Evolutionary conservation across 2,888 invertebrate genomes (phyloP), one percentile per base, ranked within the genome.

Genomic region (Argyresthia albistria): DNA sequence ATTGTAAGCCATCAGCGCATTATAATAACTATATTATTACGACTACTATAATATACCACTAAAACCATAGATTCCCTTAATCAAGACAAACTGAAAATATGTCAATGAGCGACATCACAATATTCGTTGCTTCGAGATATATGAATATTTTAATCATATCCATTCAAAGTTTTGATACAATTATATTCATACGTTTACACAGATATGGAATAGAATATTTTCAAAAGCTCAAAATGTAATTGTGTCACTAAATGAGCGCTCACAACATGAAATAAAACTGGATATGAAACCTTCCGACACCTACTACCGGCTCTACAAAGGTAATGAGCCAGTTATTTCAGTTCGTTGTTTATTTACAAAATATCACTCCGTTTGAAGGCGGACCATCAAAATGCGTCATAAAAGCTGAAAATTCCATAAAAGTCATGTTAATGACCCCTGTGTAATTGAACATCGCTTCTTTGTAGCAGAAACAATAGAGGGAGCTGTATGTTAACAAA

Each of bases 341-440:
- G 87, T 80, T 73, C 73, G 65, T 70, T 87, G 87, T 87, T 87
- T 87, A 86, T 87, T 87, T 87, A 87, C 87, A 81, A 86, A 83
- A 87, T 87, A 87, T 87, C 86, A 87, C 82, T 87, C 76, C 78
- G 84, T 87, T 87, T 87, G 87, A 87, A 87, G 86, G 83, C 83
- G 86, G 80, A 81, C 86, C 86, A 84, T 87, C 87, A 86, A 84
- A 83, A 86, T 84, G 76, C 71, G 76, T 78, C 86, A 81, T 87
- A 80, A 87, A 55, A 87, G 65, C 73, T 79, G 77, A 72, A 82
- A 83, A 80, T 84, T 83, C 87, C 84, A 82, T 87, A 86, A 87
- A 87, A 87, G 80, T 80, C 80, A 81, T 87, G 87, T 82, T 87
- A 81, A 86, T 78, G 87, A 87, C 80, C 87, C 76, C 82, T n/a